Percentiles rank a stretch among this genome's conserved stretches.
phyloP scores from a whole-genome alignment of 2,888 invertebrate genomes.

The Stenichneumon culpator region DNA sequence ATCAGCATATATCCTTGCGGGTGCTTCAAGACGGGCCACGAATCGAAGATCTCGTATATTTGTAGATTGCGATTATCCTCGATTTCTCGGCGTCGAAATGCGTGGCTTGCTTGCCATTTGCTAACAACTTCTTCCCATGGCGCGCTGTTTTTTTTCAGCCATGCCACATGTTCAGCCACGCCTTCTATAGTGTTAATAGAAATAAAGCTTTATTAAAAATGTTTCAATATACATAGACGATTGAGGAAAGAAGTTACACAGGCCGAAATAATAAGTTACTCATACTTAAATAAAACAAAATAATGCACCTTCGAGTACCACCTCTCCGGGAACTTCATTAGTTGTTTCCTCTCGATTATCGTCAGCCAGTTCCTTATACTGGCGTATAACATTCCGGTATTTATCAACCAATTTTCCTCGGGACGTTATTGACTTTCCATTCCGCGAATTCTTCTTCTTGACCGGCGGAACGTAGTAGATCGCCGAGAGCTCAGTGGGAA shows the following conservation, averaged over 20 bases:
- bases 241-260: no score
- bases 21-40: conserved; percentile 31
- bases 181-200: neutral
- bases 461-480: conserved; percentile 36
- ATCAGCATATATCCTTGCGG: conserved; percentile 10
- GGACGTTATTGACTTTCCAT: conserved; percentile 14
- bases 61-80: neutral
- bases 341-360: neutral
- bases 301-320: neutral
- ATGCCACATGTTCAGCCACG: neutral
- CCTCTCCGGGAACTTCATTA: no score
- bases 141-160: conserved; percentile 11
- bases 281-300: no score
- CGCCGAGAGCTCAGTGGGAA: conserved; percentile 20
- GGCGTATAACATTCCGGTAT: conserved; percentile 32
- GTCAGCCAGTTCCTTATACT: conserved; percentile 10
- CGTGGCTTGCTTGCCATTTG: conserved; percentile 5
- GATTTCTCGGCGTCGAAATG: conserved; percentile 1
- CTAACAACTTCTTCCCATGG: conserved; percentile 29
- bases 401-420: conserved; percentile 44
- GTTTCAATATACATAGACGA: no score
- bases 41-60: neutral
- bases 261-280: no score
- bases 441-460: conserved; percentile 13
- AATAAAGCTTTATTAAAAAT: neutral